Percentiles rank a stretch among this genome's conserved stretches.
phyloP scores from a whole-genome alignment of 2,888 invertebrate genomes.

The Heliconius erato region DNA sequence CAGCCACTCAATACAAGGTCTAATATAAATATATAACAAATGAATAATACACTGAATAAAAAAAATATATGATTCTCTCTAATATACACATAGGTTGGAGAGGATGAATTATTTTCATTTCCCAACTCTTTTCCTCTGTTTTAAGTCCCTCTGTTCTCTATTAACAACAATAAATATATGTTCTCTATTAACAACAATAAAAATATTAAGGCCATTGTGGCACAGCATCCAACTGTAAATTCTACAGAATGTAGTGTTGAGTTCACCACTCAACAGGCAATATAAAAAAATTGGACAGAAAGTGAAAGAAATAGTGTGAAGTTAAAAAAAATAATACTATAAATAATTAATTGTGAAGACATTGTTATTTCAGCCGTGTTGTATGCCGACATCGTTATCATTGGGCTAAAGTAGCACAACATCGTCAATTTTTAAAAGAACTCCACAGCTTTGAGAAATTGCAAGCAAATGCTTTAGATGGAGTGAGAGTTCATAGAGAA shows the following conservation, averaged over 20 bases:
- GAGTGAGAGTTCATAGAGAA: slow-evolving; percentile 87
- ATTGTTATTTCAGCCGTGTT: slow-evolving; percentile 80
- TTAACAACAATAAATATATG: not conserved
- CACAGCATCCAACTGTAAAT: no score
- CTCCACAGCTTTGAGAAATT: slow-evolving; percentile 87
- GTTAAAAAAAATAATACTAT: not conserved
- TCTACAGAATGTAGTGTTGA: no score
- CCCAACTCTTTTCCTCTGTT: not conserved
- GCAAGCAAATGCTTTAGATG: slow-evolving; percentile 87
- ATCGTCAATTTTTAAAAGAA: slow-evolving; percentile 87
- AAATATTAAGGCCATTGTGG: not conserved
- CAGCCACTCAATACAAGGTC: no score
- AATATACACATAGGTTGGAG: no score
- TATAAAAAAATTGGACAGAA: not conserved
- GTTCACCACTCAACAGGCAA: not conserved
- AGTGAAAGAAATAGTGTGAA: not conserved
- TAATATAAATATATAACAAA: no score
- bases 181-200: not conserved
- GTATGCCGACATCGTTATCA: slow-evolving; percentile 87
- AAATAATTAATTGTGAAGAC: not conserved
- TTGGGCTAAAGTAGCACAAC: slow-evolving; percentile 80
- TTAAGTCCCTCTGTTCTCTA: not conserved
- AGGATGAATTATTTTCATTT: not conserved
- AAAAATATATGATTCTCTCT: no score
- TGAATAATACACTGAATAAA: no score